These are phyloP conservation scores for Lacanobia oleracea DNA, from an alignment of 2,888 invertebrate genomes.

Conservation along the genomic window DNA sequence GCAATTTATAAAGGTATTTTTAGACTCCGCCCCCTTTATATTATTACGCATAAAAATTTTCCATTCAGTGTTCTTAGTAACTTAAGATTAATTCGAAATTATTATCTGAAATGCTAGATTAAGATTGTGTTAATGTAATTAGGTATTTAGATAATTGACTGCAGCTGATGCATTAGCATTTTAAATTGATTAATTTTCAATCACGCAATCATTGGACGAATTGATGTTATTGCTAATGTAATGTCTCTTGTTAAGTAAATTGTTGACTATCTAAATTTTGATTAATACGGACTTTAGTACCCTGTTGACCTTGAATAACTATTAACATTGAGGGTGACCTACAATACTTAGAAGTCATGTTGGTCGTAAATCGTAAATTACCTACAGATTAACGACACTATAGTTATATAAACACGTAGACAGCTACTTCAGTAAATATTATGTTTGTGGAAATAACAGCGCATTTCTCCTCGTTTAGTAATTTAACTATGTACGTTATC, in stretches of 20 bases:
- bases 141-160: slow-evolving; percentile 3
- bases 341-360: slow-evolving; percentile 31
- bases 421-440: slow-evolving; percentile 33
- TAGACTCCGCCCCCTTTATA: not conserved
- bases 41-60: slow-evolving; percentile 28
- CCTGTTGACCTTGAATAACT: slow-evolving; percentile 9
- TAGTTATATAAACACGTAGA: slow-evolving; percentile 33
- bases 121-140: slow-evolving; percentile 5
- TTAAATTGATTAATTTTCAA: slow-evolving; percentile 12
- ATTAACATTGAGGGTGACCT: slow-evolving; percentile 40
- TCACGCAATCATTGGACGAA: not conserved
- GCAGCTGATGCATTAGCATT: slow-evolving; percentile 4
- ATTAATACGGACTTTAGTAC: slow-evolving; percentile 16
- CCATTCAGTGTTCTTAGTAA: not conserved
- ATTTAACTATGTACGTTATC: not conserved
- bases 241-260: not conserved
- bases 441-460: slow-evolving; percentile 1
- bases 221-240: not conserved
- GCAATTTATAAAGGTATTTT: slow-evolving; percentile 30
- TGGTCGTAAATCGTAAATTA: slow-evolving; percentile 18
- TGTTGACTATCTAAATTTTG: slow-evolving; percentile 3
- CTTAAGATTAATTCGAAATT: not conserved
- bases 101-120: slow-evolving; percentile 7
- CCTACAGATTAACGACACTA: slow-evolving; percentile 11
- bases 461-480: not conserved